Conservation (phyloP, 2,888 invertebrate species). For the Drosophila leonis region DNA sequence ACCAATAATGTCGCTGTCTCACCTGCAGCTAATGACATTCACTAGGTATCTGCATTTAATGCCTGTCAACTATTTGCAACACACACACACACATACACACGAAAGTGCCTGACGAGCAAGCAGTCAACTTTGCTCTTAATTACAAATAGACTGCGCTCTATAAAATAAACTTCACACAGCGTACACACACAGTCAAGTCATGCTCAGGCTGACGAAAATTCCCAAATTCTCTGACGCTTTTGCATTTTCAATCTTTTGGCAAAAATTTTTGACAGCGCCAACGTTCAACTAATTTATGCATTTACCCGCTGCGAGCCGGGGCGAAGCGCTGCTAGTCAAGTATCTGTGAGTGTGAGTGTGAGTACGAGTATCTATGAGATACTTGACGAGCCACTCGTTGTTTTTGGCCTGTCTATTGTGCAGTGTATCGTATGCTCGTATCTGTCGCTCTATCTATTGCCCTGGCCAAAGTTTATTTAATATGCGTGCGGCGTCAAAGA, state of each 20-base stretch:
- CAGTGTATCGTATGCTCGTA: constrained; percentile 43
- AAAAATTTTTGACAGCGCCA: constrained; percentile 33
- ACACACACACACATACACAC: too few species aligned
- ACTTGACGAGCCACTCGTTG: constrained; percentile 41
- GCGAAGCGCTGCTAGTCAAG: constrained; percentile 20
- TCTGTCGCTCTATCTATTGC: constrained; percentile 37
- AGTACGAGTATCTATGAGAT: constrained; percentile 45
- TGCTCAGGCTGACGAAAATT: constrained; percentile 9
- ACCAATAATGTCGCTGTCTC: constrained; percentile 11
- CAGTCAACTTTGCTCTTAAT: constrained; percentile 49
- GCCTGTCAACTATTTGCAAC: constrained; percentile 12
- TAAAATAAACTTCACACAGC: not conserved
- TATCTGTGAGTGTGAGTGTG: constrained; percentile 23
- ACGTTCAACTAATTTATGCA: constrained; percentile 54
- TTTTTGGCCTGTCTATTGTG: constrained; percentile 44
- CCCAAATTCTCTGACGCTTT: constrained; percentile 30
- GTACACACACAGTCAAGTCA: constrained; percentile 4
- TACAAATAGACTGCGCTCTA: constrained; percentile 31
- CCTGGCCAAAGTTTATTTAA: constrained; percentile 69
- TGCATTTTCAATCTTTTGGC: constrained; percentile 37
- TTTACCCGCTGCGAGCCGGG: constrained; percentile 35
- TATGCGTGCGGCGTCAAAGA: constrained; percentile 79
- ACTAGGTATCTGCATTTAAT: constrained; percentile 43
- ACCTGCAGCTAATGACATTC: constrained; percentile 16
- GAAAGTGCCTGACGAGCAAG: not conserved